Evolutionary conservation across 1,140 invertebrate genomes (phyloP).

Genomic region (Macrosteles quadrilineatus): DNA sequence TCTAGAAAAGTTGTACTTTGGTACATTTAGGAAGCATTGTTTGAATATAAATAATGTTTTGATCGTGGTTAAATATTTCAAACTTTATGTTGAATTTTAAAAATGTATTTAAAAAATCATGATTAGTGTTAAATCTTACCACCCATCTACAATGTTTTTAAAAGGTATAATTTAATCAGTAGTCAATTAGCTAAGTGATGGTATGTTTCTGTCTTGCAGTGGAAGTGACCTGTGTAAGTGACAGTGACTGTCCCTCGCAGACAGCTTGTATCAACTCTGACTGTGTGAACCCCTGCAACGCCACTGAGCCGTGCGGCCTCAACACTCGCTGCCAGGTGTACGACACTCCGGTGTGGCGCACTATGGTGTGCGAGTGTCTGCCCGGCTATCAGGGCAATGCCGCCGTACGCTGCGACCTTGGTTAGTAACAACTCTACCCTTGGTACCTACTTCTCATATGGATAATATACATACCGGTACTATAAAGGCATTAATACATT

Average conservation of each 20-base stretch:
- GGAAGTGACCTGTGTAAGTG: constrained; percentile 66
- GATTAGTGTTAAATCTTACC: no score
- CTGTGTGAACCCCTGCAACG: constrained; percentile 82
- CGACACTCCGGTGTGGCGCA: constrained; percentile 79
- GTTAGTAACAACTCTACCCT: constrained; percentile 53
- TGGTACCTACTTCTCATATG: neutral
- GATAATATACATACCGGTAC: no score
- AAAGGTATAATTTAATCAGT: no score
- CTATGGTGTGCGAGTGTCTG: constrained; percentile 87
- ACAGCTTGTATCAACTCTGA: constrained; percentile 77
- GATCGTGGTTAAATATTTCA: no score
- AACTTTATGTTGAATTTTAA: no score
- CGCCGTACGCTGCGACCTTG: constrained; percentile 70
- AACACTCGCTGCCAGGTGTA: constrained; percentile 79
- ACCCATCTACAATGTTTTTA: no score
- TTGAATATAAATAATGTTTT: no score
- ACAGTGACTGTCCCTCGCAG: constrained; percentile 80
- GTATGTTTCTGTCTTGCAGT: constrained; percentile 43
- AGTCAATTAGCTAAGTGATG: no score
- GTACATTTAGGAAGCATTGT: no score
- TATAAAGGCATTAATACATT: no score
- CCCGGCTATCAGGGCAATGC: constrained; percentile 82
- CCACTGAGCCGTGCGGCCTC: constrained; percentile 76
- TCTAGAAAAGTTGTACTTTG: no score
- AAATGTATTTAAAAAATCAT: no score